phyloP scores from a whole-genome alignment of 2,888 invertebrate species.

The Hypena proboscidalis region DNA sequence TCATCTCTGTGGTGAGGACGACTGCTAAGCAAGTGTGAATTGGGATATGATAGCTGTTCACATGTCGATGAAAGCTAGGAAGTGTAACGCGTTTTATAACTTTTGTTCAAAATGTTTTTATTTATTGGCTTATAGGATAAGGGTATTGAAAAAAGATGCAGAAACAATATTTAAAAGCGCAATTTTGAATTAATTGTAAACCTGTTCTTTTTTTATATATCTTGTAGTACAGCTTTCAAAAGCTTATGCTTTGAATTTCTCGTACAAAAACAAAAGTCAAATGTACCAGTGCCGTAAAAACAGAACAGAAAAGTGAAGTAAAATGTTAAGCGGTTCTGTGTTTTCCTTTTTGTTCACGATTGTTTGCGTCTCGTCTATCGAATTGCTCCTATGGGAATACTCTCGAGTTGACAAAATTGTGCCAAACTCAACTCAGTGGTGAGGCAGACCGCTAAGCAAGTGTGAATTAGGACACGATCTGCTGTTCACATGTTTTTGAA shows the following conservation, averaged over 20 bases:
- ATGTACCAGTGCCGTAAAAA: conserved; percentile 1
- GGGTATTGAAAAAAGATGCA: no score
- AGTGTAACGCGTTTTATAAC: no score
- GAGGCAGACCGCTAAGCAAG: conserved; percentile 24
- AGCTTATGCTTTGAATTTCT: no score
- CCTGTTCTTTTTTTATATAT: no score
- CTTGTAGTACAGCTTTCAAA: no score
- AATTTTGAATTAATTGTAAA: no score
- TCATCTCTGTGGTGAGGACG: conserved; percentile 31
- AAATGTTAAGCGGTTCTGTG: conserved; percentile 31
- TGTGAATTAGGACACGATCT: conserved; percentile 9
- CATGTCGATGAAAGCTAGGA: neutral
- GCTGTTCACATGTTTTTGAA: neutral
- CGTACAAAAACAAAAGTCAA: no score
- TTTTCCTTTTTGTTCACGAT: conserved; percentile 37
- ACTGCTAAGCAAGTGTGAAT: conserved; percentile 16
- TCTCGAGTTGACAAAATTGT: conserved; percentile 35
- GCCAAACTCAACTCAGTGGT: conserved; percentile 35
- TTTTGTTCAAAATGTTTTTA: no score
- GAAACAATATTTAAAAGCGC: no score
- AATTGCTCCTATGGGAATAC: conserved; percentile 43
- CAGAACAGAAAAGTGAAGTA: conserved; percentile 16
- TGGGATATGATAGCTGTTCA: conserved; percentile 4
- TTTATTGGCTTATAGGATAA: no score
- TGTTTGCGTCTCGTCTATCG: conserved; percentile 29